Conservation (phyloP, 2,888 invertebrate species). For the Celastrina argiolus region DNA sequence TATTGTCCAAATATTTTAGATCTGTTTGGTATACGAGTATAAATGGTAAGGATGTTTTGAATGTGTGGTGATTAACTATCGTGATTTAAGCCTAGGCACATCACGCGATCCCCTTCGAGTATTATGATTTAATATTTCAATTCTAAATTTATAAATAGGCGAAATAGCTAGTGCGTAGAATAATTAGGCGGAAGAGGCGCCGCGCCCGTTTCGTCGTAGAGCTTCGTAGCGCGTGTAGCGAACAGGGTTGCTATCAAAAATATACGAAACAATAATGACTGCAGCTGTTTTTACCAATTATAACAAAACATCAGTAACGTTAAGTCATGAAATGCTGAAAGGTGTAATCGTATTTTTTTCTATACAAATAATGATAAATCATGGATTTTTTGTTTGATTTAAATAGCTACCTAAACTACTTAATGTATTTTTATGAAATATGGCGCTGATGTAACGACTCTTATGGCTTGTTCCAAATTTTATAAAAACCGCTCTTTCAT, state of each 20-base stretch:
- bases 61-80: not conserved
- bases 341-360: too few relatives aligned
- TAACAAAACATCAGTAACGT: too few relatives aligned
- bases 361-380: too few relatives aligned
- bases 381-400: too few relatives aligned
- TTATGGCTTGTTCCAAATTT: too few relatives aligned
- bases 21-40: not conserved
- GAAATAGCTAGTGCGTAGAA: not conserved
- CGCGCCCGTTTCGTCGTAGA: not conserved
- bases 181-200: not conserved
- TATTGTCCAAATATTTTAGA: not conserved
- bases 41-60: not conserved
- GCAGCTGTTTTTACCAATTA: too few relatives aligned
- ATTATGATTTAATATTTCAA: not conserved
- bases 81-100: not conserved
- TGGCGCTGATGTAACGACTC: too few relatives aligned
- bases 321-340: too few relatives aligned
- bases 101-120: not conserved
- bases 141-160: not conserved
- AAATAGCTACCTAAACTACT: too few relatives aligned
- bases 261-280: too few relatives aligned
- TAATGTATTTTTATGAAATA: too few relatives aligned
- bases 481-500: too few relatives aligned
- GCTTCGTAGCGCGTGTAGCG: not conserved
- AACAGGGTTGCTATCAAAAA: not conserved